A percentile compares a stretch with the other conserved stretches of the same genome.
These are phyloP conservation scores for Bos indicus DNA, from an alignment of 2,113 vertebrate genomes.

Conservation along the genomic window DNA sequence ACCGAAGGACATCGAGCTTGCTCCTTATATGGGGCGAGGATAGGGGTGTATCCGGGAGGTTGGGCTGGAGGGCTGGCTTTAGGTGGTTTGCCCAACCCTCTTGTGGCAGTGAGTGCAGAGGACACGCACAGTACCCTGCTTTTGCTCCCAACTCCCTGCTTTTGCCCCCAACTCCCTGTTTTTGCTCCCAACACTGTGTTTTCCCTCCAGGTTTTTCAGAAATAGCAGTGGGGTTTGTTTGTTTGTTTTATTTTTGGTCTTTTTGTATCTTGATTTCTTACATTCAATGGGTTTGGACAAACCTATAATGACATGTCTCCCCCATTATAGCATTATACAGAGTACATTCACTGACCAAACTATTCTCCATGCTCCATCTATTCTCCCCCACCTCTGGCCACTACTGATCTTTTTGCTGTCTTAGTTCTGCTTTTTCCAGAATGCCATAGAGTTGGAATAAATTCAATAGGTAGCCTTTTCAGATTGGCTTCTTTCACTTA, in stretches of 20 bases:
- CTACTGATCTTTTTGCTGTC: background rate
- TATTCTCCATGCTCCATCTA: background rate
- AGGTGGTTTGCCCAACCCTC: background rate
- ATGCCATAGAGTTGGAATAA: background rate
- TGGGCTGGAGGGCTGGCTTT: background rate
- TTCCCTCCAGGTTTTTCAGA: background rate
- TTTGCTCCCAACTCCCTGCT: background rate
- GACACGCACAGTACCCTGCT: accelerated
- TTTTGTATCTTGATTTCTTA: background rate
- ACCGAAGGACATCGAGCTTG: background rate
- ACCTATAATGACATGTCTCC: too few species aligned
- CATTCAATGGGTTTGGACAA: background rate
- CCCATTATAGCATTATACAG: background rate
- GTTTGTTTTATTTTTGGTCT: background rate
- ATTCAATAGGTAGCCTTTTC: background rate
- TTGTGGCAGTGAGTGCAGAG: background rate
- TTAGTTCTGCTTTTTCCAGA: background rate
- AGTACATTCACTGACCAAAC: background rate
- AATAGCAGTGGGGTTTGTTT: background rate
- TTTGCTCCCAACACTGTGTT: background rate
- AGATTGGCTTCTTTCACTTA: background rate
- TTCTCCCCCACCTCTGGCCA: accelerated
- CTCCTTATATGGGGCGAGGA: background rate
- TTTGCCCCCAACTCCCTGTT: background rate
- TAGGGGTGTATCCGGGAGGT: background rate